Evolutionary conservation across 2,113 vertebrate species (phyloP), one percentile per base, ranked within the genome.

Genomic region (Archocentrus centrarchus): DNA sequence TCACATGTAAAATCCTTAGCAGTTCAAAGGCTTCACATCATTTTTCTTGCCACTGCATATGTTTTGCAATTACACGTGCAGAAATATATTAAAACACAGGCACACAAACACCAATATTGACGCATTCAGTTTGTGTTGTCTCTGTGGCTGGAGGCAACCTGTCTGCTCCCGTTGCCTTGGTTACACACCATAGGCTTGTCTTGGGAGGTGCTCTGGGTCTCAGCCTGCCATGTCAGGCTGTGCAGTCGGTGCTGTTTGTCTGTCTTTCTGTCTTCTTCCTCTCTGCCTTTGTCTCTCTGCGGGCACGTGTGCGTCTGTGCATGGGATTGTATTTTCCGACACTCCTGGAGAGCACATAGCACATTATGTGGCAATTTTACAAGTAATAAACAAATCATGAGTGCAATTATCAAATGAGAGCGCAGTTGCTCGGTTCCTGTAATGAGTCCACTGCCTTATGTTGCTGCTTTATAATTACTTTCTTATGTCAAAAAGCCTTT

Each of bases 91-190:
- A 18, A 62, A 24, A 81, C n/a, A 62, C n/a, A 75, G 35, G n/a
- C 59, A 80, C n/a, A 61, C n/a, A 75, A 13, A 80, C 44, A 64
- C 24, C 0, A 62, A 73, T 53, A 88, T 86, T 76, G 82, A 85
- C 80, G 84, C 83, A 83, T 70, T 85, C 77, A 57, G 57, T 75
- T 80, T 79, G 55, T 81, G 90, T 89, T 86, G 87, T 89, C 83
- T 92, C 73, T 4, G 75, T 86, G 86, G 64, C 75, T 89, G 79
- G 83, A 89, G 89, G 85, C 80, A 86, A 88, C 84, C 89, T n/a
- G 79, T 90, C 90, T 90, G 87, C 89, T 94, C 88, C 81, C 64
- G 93, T 95, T 95, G 92, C 94, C 92, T 77, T 95, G 94, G 94
- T 93, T 94, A 96, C 95, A 86, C 88, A 90, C 88, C 89, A 87